Evolutionary conservation across 2,888 invertebrate species (phyloP), one percentile per base, ranked within the genome.

Genomic region (Mongoloraphidia duomilia): DNA sequence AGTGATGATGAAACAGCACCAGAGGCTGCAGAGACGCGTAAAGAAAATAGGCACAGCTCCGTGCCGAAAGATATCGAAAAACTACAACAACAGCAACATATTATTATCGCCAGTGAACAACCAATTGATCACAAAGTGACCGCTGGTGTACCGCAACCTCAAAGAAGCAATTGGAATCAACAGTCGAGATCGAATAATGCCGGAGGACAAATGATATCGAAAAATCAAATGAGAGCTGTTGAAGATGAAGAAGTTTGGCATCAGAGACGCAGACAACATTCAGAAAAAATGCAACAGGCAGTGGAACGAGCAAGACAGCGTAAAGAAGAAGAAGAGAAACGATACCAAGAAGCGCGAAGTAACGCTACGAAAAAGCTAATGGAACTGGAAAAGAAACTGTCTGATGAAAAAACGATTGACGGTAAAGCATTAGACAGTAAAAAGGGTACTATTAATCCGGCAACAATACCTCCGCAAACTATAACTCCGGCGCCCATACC

Each of bases 281-380:
- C 71, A 62, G 77, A 82, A 58, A 82, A 82, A 60, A 80, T 90
- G 26, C 82, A 83, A 9, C 79, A 81, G 49, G 86, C 84, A 1
- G 84, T 89, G 12, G 89, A 88, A 56, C 75, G 90, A 34, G 91
- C 90, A 0, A 80, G 85, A 49, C 85, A 84, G 61, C 77, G 88
- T 34, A 85, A 90, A 58, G 90, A 92, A 61, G 92, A 91, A 61
- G 92, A 92, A 61, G 91, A 92, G 61, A 83, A 89, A 53, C 76
- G 85, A 40, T 83, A 76, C 58, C 74, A 75, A 58, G 79, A 82
- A 60, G 73, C 74, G 11, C 42, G 42, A 10, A 67, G 71, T 56
- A 72, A 70, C 9, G 74, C 79, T 17, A 76, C 76, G 39, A 82
- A 82, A 58, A 84, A 84, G 59, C 64, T 83, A 49, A 77, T 79